Evolutionary conservation across 2,113 vertebrate genomes (phyloP).

Genomic region (Nannobrachium achirus): DNA sequence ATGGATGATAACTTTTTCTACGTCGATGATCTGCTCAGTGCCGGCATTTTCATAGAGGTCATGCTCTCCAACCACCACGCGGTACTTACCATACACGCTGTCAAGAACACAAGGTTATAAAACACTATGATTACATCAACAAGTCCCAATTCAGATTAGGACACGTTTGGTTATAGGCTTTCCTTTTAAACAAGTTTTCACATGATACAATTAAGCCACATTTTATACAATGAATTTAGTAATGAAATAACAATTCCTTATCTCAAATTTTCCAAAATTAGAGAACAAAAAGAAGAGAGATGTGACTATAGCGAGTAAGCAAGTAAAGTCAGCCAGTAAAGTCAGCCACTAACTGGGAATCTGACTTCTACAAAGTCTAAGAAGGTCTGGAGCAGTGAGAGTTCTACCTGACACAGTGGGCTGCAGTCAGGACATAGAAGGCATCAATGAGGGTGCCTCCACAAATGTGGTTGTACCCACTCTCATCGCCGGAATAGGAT

Average conservation of each 20-base stretch:
- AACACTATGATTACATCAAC: neutral
- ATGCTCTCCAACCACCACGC: slow-evolving; percentile 72
- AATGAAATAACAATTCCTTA: too few species aligned
- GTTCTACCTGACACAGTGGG: slow-evolving; percentile 74
- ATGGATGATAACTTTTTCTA: slow-evolving; percentile 57
- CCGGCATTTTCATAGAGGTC: slow-evolving; percentile 60
- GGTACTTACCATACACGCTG: slow-evolving; percentile 55
- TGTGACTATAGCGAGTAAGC: too few species aligned
- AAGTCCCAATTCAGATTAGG: neutral
- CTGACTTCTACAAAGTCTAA: too few species aligned
- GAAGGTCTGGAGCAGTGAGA: too few species aligned
- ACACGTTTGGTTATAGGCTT: too few species aligned
- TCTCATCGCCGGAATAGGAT: neutral
- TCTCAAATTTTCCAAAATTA: too few species aligned
- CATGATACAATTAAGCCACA: too few species aligned
- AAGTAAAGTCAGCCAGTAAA: too few species aligned
- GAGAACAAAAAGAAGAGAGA: too few species aligned
- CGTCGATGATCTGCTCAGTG: slow-evolving; percentile 59
- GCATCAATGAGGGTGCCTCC: slow-evolving; percentile 52
- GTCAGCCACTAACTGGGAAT: neutral
- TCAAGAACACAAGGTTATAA: neutral
- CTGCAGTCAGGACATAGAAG: slow-evolving; percentile 71
- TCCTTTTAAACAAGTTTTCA: too few species aligned
- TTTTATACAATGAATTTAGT: too few species aligned
- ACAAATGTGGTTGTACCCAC: slow-evolving; percentile 60